These are phyloP conservation scores for Drosophila recens DNA, from an alignment of 2,888 invertebrate species.

Conservation along the genomic window DNA sequence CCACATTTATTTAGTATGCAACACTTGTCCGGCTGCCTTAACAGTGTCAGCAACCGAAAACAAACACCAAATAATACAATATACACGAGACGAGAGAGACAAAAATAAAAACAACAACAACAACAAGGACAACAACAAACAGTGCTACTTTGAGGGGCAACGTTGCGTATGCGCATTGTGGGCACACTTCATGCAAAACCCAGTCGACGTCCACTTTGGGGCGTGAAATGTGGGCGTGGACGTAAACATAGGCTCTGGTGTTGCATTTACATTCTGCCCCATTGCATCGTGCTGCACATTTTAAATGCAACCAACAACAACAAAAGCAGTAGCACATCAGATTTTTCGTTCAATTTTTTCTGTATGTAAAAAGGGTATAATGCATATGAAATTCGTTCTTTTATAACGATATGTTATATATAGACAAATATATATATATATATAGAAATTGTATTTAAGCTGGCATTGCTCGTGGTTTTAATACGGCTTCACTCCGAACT, in stretches of 20 bases:
- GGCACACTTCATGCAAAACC: conserved; percentile 7
- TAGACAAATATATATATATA: neutral
- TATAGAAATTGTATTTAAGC: neutral
- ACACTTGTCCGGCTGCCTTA: conserved; percentile 67
- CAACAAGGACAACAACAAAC: conserved; percentile 15
- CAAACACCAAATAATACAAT: conserved; percentile 44
- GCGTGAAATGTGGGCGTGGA: conserved; percentile 7
- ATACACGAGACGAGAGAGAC: conserved; percentile 7
- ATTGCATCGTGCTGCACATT: conserved; percentile 35
- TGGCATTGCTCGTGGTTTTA: neutral
- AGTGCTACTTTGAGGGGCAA: conserved; percentile 38
- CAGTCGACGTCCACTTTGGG: neutral
- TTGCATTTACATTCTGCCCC: conserved; percentile 23
- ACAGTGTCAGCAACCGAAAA: conserved; percentile 54
- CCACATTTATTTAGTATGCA: conserved; percentile 71
- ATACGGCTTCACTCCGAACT: no score
- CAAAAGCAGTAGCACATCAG: conserved; percentile 4
- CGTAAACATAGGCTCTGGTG: conserved; percentile 22
- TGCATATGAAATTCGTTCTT: neutral
- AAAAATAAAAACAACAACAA: conserved; percentile 11
- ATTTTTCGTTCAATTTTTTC: conserved; percentile 5
- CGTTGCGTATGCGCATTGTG: conserved; percentile 60
- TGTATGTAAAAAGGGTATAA: neutral
- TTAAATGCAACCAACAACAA: conserved; percentile 22
- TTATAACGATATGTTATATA: neutral